Evolutionary conservation across 2,797 vertebrate genomes (phyloP).

Genomic region (Sparidentex hasta): DNA sequence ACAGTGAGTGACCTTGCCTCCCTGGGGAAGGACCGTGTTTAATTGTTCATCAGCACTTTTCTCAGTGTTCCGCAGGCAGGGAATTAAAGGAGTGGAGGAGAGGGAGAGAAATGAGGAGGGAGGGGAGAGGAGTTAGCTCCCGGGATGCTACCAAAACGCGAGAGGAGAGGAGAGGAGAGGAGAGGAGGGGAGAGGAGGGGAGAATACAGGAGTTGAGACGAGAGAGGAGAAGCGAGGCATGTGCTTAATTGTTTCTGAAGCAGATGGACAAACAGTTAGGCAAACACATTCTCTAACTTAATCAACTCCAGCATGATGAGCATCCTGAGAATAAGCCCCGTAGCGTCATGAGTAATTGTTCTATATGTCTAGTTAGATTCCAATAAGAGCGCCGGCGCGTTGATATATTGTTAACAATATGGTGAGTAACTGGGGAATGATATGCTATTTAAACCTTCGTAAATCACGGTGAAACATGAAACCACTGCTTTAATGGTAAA

Average conservation of each 20-base stretch:
- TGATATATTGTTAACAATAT: slow-evolving; percentile 81
- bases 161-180: slow-evolving; percentile 26
- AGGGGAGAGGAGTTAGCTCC: slow-evolving; percentile 64
- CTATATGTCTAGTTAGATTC: slow-evolving; percentile 77
- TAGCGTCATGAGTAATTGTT: slow-evolving; percentile 71
- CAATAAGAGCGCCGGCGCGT: slow-evolving; percentile 63
- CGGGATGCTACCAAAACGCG: slow-evolving; percentile 35
- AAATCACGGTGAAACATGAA: slow-evolving; percentile 79
- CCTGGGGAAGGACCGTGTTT: slow-evolving; percentile 77
- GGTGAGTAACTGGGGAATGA: slow-evolving; percentile 78
- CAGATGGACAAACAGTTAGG: slow-evolving; percentile 77
- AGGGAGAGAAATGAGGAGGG: slow-evolving; percentile 53
- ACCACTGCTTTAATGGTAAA: slow-evolving; percentile 73
- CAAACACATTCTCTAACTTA: slow-evolving; percentile 73
- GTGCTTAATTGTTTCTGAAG: slow-evolving; percentile 73
- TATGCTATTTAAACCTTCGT: slow-evolving; percentile 76
- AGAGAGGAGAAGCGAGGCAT: slow-evolving; percentile 42
- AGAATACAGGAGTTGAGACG: neutral
- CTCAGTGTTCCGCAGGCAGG: slow-evolving; percentile 67
- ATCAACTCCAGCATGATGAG: slow-evolving; percentile 76
- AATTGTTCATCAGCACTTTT: slow-evolving; percentile 85
- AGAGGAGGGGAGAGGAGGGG: slow-evolving; percentile 9
- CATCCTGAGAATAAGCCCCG: slow-evolving; percentile 65
- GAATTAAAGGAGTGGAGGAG: slow-evolving; percentile 70
- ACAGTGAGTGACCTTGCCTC: slow-evolving; percentile 73